Conservation (phyloP, 2,113 vertebrate species). For the Gavialis gangeticus region DNA sequence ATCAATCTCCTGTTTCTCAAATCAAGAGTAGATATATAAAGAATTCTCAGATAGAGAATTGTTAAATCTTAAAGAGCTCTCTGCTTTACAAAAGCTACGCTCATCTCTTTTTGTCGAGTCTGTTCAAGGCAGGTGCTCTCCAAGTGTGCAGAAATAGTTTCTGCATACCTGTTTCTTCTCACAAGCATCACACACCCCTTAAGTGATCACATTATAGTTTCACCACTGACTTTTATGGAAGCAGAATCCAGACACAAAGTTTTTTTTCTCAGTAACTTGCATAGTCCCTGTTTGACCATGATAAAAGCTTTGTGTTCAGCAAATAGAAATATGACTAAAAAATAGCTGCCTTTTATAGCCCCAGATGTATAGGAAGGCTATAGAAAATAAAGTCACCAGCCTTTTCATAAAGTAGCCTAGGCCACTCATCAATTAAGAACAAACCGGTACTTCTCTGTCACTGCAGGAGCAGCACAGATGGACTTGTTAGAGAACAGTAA, state of each 20-base stretch:
- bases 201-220: background rate
- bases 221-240: background rate
- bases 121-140: background rate
- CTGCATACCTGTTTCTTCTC: background rate
- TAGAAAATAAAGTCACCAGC: background rate
- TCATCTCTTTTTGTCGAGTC: background rate
- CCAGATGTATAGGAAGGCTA: background rate
- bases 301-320: background rate
- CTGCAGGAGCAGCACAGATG: background rate
- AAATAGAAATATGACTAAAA: background rate
- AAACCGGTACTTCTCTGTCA: background rate
- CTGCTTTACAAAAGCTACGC: background rate
- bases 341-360: background rate
- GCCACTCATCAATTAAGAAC: conserved; percentile 10
- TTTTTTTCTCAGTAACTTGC: background rate
- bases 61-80: background rate
- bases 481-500: conserved; percentile 65
- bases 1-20: background rate
- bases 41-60: too few species aligned
- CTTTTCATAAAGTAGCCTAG: background rate
- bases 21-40: background rate
- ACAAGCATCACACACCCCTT: background rate
- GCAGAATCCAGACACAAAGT: background rate
- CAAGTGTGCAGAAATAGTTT: background rate
- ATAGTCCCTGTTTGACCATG: background rate